Percentiles rank a stretch among this genome's conserved stretches.
phyloP scores from a whole-genome alignment of 2,113 vertebrate genomes.

The Terrapene triunguis region DNA sequence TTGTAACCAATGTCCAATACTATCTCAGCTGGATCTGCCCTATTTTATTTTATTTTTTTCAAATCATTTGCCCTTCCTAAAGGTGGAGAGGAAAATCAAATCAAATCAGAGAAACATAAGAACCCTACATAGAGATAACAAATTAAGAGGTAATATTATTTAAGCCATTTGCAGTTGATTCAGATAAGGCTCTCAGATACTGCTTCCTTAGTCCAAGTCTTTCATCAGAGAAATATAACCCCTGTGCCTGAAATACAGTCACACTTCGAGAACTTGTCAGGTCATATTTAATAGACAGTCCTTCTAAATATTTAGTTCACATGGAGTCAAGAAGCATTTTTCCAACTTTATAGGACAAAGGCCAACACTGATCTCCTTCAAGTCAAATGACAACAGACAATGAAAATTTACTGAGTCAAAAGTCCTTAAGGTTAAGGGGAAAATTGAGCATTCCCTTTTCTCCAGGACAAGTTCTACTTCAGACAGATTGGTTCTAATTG shows the following conservation, averaged over 20 bases:
- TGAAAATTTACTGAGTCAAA: neutral
- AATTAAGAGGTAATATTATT: neutral
- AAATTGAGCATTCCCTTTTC: neutral
- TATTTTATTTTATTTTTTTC: neutral
- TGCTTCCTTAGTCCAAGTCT: neutral
- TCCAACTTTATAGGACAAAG: neutral
- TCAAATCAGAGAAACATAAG: neutral
- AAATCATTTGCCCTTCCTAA: neutral
- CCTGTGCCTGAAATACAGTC: neutral
- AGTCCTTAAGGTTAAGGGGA: neutral
- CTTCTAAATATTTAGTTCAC: neutral
- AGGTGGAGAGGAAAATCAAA: neutral
- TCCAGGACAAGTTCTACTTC: neutral
- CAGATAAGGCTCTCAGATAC: neutral
- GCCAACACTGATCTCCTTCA: neutral
- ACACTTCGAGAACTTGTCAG: neutral
- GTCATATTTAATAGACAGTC: rapidly evolving
- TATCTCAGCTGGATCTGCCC: neutral
- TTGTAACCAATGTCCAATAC: neutral
- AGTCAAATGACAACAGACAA: neutral
- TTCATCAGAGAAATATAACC: neutral
- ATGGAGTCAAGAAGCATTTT: neutral
- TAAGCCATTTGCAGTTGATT: neutral
- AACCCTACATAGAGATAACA: neutral
- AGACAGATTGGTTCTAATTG: neutral